phyloP scores from a whole-genome alignment of 2,797 vertebrate species.

The Selene dorsalis region DNA sequence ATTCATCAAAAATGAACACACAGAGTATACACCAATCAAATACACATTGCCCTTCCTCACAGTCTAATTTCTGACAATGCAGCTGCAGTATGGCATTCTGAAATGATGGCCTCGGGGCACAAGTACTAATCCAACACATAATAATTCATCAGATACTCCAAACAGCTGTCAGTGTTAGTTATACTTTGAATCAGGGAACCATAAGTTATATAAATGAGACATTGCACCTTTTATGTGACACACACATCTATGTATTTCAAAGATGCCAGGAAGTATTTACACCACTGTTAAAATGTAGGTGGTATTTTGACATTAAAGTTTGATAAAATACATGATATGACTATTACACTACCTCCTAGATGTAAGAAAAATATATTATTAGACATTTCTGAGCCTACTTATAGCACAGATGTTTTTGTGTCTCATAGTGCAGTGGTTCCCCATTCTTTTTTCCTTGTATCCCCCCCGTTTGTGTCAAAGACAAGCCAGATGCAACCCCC shows the following conservation, averaged over 20 bases:
- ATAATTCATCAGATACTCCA: slow-evolving; percentile 48
- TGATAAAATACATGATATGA: not conserved
- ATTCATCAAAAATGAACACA: not conserved
- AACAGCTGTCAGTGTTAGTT: slow-evolving; percentile 52
- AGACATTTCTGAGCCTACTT: slow-evolving; percentile 7
- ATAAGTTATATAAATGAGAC: slow-evolving; percentile 28
- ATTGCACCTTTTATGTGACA: slow-evolving; percentile 7
- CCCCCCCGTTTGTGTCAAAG: too few relatives aligned
- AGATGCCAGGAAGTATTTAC: not conserved
- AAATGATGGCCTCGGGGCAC: slow-evolving; percentile 30
- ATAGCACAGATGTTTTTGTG: slow-evolving; percentile 10
- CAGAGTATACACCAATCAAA: not conserved
- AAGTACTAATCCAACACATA: slow-evolving; percentile 22
- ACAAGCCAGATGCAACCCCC: too few relatives aligned
- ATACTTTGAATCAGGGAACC: not conserved
- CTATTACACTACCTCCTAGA: not conserved
- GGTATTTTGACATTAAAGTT: not conserved
- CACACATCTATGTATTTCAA: slow-evolving; percentile 13
- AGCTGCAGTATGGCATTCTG: slow-evolving; percentile 36
- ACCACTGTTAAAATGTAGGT: too few relatives aligned
- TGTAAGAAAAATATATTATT: not conserved
- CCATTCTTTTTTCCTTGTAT: too few relatives aligned
- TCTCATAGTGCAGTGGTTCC: too few relatives aligned
- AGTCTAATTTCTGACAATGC: slow-evolving; percentile 14
- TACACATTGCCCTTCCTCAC: not conserved